phyloP scores from a whole-genome alignment of 2,888 invertebrate genomes.

The Lochmaea capreae region DNA sequence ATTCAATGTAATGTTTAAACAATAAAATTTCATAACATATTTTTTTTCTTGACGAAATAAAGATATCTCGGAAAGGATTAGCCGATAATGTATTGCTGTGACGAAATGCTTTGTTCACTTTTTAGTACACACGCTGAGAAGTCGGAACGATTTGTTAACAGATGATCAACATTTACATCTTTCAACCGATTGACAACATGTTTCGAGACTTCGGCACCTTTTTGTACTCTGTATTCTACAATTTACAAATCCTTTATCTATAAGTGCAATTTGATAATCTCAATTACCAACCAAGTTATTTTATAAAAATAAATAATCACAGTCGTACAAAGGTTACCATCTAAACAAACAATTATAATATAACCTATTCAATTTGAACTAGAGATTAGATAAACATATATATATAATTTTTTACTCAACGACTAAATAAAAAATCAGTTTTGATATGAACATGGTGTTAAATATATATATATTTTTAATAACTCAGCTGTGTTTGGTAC shows the following conservation, averaged over 20 bases:
- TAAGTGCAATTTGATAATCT: too few relatives aligned
- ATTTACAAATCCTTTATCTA: too few relatives aligned
- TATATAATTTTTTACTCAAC: too few relatives aligned
- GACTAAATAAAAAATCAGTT: not conserved
- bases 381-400: slow-evolving; percentile 16
- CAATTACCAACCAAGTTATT: too few relatives aligned
- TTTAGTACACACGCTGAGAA: not conserved
- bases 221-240: too few relatives aligned
- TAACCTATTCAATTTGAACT: not conserved
- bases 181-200: too few relatives aligned
- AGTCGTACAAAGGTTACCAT: not conserved
- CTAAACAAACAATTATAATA: not conserved
- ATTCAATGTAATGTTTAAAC: not conserved
- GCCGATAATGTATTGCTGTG: not conserved
- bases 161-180: too few relatives aligned
- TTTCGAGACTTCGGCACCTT: too few relatives aligned
- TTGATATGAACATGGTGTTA: slow-evolving; percentile 2
- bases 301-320: not conserved
- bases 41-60: not conserved
- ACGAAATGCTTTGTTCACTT: not conserved
- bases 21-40: not conserved
- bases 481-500: not conserved
- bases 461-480: slow-evolving; percentile 14
- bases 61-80: not conserved
- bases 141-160: too few relatives aligned